Evolutionary conservation across 1,140 invertebrate species (phyloP).

Genomic region (Harlomillsia oculata): DNA sequence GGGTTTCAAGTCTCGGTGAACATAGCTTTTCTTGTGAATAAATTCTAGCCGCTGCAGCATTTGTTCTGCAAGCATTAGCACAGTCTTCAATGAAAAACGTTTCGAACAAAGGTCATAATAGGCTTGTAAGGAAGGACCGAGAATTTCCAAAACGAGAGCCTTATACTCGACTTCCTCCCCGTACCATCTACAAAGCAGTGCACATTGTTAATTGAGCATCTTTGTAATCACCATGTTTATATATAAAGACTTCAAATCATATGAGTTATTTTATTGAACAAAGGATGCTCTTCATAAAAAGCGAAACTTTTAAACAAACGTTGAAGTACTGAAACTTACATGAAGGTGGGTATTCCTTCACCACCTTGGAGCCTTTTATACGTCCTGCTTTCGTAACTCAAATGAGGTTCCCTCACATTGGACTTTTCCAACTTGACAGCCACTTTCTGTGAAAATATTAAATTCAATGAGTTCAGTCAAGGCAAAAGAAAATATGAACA

Average conservation of each 20-base stretch:
- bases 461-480: background rate
- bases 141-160: slow-evolving; percentile 89
- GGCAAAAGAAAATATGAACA: background rate
- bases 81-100: slow-evolving; percentile 93
- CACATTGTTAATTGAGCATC: background rate
- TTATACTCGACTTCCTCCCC: slow-evolving; percentile 87
- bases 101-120: slow-evolving; percentile 94
- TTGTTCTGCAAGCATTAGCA: slow-evolving; percentile 92
- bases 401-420: slow-evolving; percentile 84
- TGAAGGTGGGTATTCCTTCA: slow-evolving; percentile 77
- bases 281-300: background rate
- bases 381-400: slow-evolving; percentile 88
- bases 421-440: slow-evolving; percentile 89
- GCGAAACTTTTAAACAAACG: background rate
- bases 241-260: background rate
- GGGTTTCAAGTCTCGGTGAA: slow-evolving; percentile 90
- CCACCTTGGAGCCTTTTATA: slow-evolving; percentile 87
- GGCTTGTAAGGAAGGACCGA: slow-evolving; percentile 91
- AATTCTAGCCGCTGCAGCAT: slow-evolving; percentile 86
- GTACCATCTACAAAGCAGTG: slow-evolving; percentile 67
- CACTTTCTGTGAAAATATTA: slow-evolving; percentile 63
- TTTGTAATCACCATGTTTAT: background rate
- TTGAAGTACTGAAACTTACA: background rate
- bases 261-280: background rate
- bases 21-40: slow-evolving; percentile 90